These are phyloP conservation scores for Phalacrocorax brasilianus DNA, from an alignment of 2,113 vertebrate genomes.

Conservation along the genomic window DNA sequence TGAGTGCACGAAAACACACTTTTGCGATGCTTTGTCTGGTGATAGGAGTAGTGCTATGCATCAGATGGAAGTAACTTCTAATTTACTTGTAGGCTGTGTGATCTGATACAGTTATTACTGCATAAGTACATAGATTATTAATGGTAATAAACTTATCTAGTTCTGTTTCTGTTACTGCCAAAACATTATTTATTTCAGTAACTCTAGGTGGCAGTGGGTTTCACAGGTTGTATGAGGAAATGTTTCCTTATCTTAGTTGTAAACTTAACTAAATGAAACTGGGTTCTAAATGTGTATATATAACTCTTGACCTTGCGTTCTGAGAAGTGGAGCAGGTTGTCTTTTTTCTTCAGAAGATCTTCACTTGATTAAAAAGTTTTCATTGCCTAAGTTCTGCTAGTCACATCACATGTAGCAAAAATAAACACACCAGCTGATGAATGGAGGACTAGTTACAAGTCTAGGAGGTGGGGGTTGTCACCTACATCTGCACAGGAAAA, in stretches of 20 bases:
- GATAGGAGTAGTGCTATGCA: neutral
- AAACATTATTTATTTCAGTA: neutral
- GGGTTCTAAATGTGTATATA: neutral
- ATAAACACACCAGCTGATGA: slow-evolving; percentile 41
- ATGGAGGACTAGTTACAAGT: slow-evolving; percentile 14
- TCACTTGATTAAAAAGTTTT: slow-evolving; percentile 52
- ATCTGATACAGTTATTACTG: neutral
- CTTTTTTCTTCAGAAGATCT: slow-evolving; percentile 7
- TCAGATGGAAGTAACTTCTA: neutral
- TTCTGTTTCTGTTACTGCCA: slow-evolving; percentile 8
- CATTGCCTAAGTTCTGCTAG: slow-evolving; percentile 31
- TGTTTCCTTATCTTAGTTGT: slow-evolving; percentile 32
- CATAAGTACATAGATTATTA: neutral
- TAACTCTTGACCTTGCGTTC: slow-evolving; percentile 51
- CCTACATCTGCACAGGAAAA: neutral
- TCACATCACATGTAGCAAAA: slow-evolving; percentile 27
- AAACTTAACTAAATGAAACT: slow-evolving; percentile 25
- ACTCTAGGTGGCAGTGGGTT: neutral
- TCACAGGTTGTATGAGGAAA: slow-evolving; percentile 1
- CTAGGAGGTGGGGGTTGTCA: neutral
- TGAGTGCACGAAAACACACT: neutral
- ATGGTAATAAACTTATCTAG: neutral
- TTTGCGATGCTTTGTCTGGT: neutral
- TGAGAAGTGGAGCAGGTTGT: neutral
- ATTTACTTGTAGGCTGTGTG: neutral